These are phyloP conservation scores for Acipenser oxyrinchus DNA, from an alignment of 2,797 vertebrate species.

Conservation along the genomic window DNA sequence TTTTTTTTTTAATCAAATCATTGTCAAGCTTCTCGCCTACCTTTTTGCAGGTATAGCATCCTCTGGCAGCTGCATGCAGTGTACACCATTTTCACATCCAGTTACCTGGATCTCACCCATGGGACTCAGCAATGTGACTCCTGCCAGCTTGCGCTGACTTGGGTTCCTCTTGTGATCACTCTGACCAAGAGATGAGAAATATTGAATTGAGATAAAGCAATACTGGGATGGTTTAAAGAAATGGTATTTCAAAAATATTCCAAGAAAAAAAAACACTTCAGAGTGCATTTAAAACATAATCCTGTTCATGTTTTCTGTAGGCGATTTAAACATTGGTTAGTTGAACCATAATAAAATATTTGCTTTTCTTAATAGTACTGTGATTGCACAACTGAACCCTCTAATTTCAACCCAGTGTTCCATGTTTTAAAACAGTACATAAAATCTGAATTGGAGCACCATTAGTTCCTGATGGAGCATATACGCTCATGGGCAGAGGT, in stretches of 20 bases:
- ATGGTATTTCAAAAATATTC: no score
- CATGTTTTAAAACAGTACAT: no score
- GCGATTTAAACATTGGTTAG: no score
- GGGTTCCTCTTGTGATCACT: slow-evolving; percentile 24
- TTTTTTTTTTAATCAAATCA: slow-evolving; percentile 73
- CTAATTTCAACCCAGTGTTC: no score
- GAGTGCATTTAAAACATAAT: no score
- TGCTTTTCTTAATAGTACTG: no score
- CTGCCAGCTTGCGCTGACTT: slow-evolving; percentile 48
- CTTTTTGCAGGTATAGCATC: slow-evolving; percentile 41
- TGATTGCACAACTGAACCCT: no score
- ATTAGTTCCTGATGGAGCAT: slow-evolving; percentile 2
- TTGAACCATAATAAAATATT: no score
- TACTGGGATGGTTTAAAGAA: no score
- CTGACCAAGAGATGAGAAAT: slow-evolving; percentile 3
- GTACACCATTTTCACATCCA: slow-evolving; percentile 73
- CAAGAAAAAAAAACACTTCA: no score
- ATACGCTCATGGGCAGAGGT: not conserved
- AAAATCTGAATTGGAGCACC: not conserved
- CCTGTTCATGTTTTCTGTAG: no score
- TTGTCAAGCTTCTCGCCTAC: slow-evolving; percentile 51
- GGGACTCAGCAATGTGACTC: slow-evolving; percentile 60
- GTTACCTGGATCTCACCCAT: slow-evolving; percentile 69
- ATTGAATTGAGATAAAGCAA: not conserved
- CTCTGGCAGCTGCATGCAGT: slow-evolving; percentile 64